Evolutionary conservation across 2,113 vertebrate genomes (phyloP).

Genomic region (Prochilodus magdalenae): DNA sequence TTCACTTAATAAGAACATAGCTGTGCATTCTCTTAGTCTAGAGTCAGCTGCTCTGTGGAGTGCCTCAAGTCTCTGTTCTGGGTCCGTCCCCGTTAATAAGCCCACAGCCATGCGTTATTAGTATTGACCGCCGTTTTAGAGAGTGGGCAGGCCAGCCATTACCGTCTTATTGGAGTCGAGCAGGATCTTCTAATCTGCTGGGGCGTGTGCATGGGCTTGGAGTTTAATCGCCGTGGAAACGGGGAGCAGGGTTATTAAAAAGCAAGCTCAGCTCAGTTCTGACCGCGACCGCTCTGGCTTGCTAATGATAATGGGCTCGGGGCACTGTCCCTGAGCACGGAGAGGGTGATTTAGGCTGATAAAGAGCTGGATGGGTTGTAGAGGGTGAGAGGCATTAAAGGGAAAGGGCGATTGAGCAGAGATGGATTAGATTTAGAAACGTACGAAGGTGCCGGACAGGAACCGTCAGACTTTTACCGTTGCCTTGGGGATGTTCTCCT

Average conservation of each 20-base stretch:
- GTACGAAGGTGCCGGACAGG: neutral
- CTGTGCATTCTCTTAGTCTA: slow-evolving; percentile 16
- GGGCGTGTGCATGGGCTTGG: slow-evolving; percentile 35
- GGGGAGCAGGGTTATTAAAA: slow-evolving; percentile 48
- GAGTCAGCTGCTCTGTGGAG: neutral
- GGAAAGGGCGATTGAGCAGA: neutral
- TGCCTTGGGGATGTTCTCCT: neutral
- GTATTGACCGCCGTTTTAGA: slow-evolving; percentile 39
- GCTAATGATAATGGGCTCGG: slow-evolving; percentile 43
- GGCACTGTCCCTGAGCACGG: slow-evolving; percentile 18
- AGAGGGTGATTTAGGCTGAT: slow-evolving; percentile 20
- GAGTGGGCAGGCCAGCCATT: slow-evolving; percentile 43
- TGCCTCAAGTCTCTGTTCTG: slow-evolving; percentile 29
- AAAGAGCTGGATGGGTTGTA: slow-evolving; percentile 37
- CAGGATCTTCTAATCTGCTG: slow-evolving; percentile 34
- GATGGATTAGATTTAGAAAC: slow-evolving; percentile 23
- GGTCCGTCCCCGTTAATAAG: slow-evolving; percentile 49
- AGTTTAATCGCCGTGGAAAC: slow-evolving; percentile 54
- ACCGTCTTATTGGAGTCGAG: slow-evolving; percentile 43
- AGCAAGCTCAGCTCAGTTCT: slow-evolving; percentile 30
- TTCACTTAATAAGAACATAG: slow-evolving; percentile 45
- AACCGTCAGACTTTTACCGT: neutral
- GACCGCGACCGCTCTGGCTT: slow-evolving; percentile 29
- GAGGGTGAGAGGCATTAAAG: neutral
- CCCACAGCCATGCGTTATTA: slow-evolving; percentile 31